Percentiles rank a stretch among this genome's conserved stretches.
These are phyloP conservation scores for Actenoides hombroni DNA, from an alignment of 2,113 vertebrate genomes.

Conservation along the genomic window DNA sequence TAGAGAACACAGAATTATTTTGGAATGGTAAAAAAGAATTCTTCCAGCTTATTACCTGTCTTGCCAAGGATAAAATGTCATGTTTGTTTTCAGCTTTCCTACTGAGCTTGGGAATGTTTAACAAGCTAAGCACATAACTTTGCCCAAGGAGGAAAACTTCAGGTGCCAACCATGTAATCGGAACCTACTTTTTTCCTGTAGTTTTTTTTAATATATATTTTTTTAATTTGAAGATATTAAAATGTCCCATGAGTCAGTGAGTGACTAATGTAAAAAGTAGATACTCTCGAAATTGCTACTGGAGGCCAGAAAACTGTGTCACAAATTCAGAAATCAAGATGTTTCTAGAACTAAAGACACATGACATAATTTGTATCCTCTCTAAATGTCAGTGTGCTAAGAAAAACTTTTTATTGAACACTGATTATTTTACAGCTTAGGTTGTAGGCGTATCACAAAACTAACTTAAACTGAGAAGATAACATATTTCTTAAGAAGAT, in stretches of 20 bases:
- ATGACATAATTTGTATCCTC: neutral
- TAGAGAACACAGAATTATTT: neutral
- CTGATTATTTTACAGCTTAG: neutral
- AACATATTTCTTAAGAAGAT: neutral
- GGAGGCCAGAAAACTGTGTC: neutral
- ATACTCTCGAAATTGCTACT: neutral
- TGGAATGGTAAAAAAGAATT: neutral
- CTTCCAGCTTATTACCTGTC: neutral
- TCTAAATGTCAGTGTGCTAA: neutral
- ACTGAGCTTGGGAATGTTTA: neutral
- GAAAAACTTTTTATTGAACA: neutral
- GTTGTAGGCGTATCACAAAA: neutral
- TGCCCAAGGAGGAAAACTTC: neutral
- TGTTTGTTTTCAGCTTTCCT: neutral
- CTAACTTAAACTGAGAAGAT: neutral
- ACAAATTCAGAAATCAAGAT: neutral
- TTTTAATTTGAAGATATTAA: neutral
- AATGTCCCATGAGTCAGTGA: neutral
- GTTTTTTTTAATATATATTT: neutral
- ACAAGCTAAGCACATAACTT: neutral
- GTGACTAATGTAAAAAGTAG: neutral
- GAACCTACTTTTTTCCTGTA: neutral
- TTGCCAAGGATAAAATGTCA: neutral
- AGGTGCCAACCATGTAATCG: neutral
- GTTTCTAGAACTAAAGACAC: neutral